Evolutionary conservation across 2,797 vertebrate species (phyloP).

Genomic region (Avahi laniger): DNA sequence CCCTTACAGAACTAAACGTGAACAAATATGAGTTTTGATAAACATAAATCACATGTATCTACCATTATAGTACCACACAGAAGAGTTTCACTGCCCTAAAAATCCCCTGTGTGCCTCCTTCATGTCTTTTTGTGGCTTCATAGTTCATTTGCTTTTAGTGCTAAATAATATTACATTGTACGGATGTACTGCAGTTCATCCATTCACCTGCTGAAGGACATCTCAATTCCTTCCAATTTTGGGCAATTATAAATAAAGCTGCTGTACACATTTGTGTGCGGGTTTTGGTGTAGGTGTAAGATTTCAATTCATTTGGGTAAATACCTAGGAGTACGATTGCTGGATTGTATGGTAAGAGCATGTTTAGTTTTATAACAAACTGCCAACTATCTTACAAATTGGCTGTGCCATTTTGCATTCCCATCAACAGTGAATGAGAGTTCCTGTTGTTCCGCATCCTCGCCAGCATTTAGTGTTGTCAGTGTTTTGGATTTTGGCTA

Average conservation of each 20-base stretch:
- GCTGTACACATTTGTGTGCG: background rate
- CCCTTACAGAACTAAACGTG: too few species aligned
- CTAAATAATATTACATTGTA: background rate
- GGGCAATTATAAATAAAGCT: background rate
- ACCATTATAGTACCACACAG: background rate
- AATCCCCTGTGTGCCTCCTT: background rate
- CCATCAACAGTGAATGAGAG: background rate
- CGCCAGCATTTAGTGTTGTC: background rate
- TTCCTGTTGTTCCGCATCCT: background rate
- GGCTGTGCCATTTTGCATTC: background rate
- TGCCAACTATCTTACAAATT: background rate
- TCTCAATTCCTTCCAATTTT: background rate
- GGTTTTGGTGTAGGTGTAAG: background rate
- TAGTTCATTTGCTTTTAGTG: background rate
- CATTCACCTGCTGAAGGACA: background rate
- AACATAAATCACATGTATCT: background rate
- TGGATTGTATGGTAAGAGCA: background rate
- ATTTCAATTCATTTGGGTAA: background rate
- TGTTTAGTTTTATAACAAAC: background rate
- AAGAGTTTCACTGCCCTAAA: background rate
- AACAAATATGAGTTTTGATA: background rate
- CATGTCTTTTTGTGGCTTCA: background rate
- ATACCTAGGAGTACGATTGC: background rate
- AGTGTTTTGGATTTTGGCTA: background rate
- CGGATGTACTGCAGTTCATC: background rate